Evolutionary conservation across 2,888 invertebrate genomes (phyloP).

Genomic region (Lumbricus terrestris): DNA sequence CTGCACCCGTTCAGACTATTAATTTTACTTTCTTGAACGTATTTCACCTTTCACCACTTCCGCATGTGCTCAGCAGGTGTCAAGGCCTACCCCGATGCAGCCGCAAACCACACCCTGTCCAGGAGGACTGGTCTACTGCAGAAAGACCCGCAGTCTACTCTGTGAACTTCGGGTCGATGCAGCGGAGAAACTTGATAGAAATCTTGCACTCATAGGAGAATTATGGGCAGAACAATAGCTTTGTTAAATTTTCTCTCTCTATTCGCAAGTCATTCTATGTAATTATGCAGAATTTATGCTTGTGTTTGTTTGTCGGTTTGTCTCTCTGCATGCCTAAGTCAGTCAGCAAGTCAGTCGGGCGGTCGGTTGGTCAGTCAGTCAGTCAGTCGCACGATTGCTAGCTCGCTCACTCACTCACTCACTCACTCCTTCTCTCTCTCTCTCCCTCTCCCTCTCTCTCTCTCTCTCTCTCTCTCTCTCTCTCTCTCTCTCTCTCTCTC

Average conservation of each 20-base stretch:
- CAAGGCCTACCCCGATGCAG: not conserved
- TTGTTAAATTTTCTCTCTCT: not conserved
- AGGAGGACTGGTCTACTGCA: not conserved
- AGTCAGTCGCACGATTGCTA: too few species aligned
- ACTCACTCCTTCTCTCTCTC: too few species aligned
- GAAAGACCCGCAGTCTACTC: too few species aligned
- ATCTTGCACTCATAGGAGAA: not conserved
- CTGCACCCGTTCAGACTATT: not conserved
- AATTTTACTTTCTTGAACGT: too few species aligned
- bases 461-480: too few species aligned
- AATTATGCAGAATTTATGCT: not conserved
- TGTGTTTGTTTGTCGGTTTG: not conserved
- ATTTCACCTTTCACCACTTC: not conserved
- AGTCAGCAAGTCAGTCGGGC: not conserved
- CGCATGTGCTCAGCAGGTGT: not conserved
- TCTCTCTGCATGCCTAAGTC: too few species aligned
- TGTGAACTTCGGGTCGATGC: too few species aligned
- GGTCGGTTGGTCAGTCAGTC: too few species aligned
- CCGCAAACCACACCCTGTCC: not conserved
- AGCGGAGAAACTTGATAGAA: too few species aligned
- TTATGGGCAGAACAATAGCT: not conserved
- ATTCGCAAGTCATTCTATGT: not conserved
- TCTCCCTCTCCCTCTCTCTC: too few species aligned
- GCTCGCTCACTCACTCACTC: too few species aligned
- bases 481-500: too few species aligned